Evolutionary conservation across 2,797 vertebrate genomes (phyloP), one percentile per base, ranked within the genome.

Genomic region (Pangasius mekongensis): DNA sequence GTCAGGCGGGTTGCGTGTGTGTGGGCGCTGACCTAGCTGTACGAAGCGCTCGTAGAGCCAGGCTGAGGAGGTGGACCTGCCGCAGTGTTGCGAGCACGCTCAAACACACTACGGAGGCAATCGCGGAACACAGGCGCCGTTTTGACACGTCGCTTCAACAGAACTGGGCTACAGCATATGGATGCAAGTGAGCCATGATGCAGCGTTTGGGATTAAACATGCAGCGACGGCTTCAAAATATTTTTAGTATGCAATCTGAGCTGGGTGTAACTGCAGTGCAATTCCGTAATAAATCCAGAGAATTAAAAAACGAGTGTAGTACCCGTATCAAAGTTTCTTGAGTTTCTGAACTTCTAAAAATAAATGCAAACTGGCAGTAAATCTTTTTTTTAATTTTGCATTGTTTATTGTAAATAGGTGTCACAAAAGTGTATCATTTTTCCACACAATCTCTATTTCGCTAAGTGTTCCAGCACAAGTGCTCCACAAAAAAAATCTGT

Each of bases 21-120:
- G 84, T 89, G 67, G 74, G 87, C n/a, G 66, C 76, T 88, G 83
- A 85, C 83, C 87, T 81, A 85, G 39, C 87, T 85, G 49, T 49
- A 74, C n/a, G 58, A 43, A 81, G 73, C n/a, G 8, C 13, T 60
- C 18, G 24, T 10, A 62, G 71, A 84, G 83, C 52, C 49, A 60
- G 39, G 30, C 47, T n/a, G 76, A 87, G 62, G 62, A 52, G 54
- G 78, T 83, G 60, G 60, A 69, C 47, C 43, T 16, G 73, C 9
- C 24, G 62, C 56, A 36, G n/a, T 24, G 30, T 71, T 66, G 30
- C 36, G 22, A n/a, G 20, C 18, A 3, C 9, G 3, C 54, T 58
- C 33, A 3, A 83, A 83, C 27, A 30, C 58, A 83, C 87, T 13
- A 84, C 10, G 22, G 3, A 64, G 54, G 43, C 58, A 64, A 73